Conservation (phyloP, 2,888 invertebrate species). For the Heliothis peltigera region DNA sequence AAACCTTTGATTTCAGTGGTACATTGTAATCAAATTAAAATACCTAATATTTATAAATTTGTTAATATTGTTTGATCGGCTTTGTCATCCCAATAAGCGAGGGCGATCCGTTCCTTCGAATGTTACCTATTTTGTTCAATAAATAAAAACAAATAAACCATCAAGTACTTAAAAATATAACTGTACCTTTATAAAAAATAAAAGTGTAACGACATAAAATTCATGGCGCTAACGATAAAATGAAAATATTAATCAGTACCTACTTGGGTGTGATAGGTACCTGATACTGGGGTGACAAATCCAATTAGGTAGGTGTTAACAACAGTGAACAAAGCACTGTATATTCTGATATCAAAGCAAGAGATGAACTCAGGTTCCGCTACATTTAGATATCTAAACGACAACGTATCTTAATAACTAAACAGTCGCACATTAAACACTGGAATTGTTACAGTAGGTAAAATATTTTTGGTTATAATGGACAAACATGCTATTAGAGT, state of each 20-base stretch:
- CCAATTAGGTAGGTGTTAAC: conserved; percentile 63
- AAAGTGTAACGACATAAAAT: conserved; percentile 40
- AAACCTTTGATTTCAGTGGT: conserved; percentile 42
- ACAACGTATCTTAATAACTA: conserved; percentile 73
- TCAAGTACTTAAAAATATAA: conserved; percentile 17
- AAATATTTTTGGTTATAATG: conserved; percentile 73
- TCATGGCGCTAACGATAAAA: conserved; percentile 24
- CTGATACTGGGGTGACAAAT: conserved; percentile 54
- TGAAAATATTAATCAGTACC: conserved; percentile 6
- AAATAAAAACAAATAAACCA: conserved; percentile 15
- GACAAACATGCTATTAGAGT: conserved; percentile 68
- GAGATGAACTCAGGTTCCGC: conserved; percentile 65
- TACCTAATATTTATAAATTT: conserved; percentile 36
- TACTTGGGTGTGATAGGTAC: too few species aligned
- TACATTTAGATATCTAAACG: conserved; percentile 70
- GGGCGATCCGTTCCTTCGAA: not conserved
- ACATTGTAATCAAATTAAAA: conserved; percentile 47
- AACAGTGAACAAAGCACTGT: conserved; percentile 68
- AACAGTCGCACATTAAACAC: conserved; percentile 77
- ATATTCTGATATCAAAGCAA: conserved; percentile 62
- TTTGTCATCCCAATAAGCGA: conserved; percentile 53
- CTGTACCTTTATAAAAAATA: conserved; percentile 37
- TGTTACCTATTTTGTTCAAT: conserved; percentile 11
- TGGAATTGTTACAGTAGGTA: conserved; percentile 71
- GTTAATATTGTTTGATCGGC: conserved; percentile 30